Base-by-base conservation (phyloP, 1,140 invertebrate species). In the Berghia stephanieae region DNA sequence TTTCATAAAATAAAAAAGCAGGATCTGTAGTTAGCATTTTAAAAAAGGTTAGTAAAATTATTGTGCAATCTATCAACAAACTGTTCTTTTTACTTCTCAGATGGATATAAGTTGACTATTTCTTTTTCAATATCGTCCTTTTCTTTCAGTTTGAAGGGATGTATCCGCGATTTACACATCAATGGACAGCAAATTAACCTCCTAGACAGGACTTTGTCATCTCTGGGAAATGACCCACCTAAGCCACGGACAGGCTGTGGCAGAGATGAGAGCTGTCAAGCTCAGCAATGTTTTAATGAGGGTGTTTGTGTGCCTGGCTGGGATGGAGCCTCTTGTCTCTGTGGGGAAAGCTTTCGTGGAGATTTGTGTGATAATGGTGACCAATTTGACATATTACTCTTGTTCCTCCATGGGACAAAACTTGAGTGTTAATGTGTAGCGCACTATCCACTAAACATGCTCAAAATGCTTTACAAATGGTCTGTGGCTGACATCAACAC, bases 181-280 rank as follows among this genome's bases (percentile, higher is more conserved):
- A 86, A 84, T 71, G 24, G 63, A 3, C 43, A 75, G 18, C 66
- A 72, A 1, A 52, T 84, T 2, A 76, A 81, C 57, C 73, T 86
- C 24, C 55, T 55, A n/a, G 78, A 44, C n/a, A 67, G 77, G 16
- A 52, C 75, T 5, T 44, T 67, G 13, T 83, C 83, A 3, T 70
- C 79, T 2, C 78, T 85, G 44, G 80, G 83, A 13, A 84, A 83
- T 78, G 85, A 86, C 57, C 85, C 85, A 27, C 77, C 80, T 24
- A 5, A 49, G 1, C 78, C 85, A 0, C 63, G 55, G 1, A 80
- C 85, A 31, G 85, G 85, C 3, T 86, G 85, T 75, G 49, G 72
- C 1, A 71, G 82, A n/a, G 84, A 84, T n/a, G 77, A 75, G 21
- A 36, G 46, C 2, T 86, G 85, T 79, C 42, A 49, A 31, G 1